phyloP scores from a whole-genome alignment of 2,888 invertebrate species.

The Anarsia innoxiella region DNA sequence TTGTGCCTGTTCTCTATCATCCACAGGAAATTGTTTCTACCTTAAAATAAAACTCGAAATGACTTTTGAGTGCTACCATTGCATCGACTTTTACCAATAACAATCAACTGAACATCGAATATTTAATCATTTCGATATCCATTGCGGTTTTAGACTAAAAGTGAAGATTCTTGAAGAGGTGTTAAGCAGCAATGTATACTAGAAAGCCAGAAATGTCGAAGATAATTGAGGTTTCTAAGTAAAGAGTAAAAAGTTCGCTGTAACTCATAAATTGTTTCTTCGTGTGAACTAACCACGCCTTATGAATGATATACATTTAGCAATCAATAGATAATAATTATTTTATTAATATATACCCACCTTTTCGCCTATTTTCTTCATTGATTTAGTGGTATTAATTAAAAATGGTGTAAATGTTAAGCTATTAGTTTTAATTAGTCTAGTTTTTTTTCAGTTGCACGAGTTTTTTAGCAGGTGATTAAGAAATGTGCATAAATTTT shows the following conservation, averaged over 20 bases:
- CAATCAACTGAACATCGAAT: too few relatives aligned
- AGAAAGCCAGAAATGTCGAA: too few relatives aligned
- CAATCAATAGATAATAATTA: conserved; percentile 58
- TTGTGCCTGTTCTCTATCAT: conserved; percentile 35
- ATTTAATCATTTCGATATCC: too few relatives aligned
- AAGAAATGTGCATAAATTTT: too few relatives aligned
- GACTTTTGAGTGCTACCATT: conserved; percentile 41
- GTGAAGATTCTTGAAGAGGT: too few relatives aligned
- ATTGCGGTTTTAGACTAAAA: too few relatives aligned
- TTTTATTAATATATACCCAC: conserved; percentile 64
- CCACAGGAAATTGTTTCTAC: conserved; percentile 49
- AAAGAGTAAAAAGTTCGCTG: conserved; percentile 23
- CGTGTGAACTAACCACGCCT: conserved; percentile 64
- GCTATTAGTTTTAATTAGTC: too few relatives aligned
- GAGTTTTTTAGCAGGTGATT: conserved; percentile 3
- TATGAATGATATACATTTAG: conserved; percentile 41
- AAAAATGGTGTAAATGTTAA: too few relatives aligned
- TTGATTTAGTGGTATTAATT: conserved; percentile 54
- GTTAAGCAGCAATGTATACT: too few relatives aligned
- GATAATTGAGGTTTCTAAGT: too few relatives aligned
- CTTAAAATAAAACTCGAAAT: conserved; percentile 40
- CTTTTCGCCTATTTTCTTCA: conserved; percentile 48
- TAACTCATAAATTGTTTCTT: conserved; percentile 48
- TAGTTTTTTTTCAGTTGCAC: conserved; percentile 20
- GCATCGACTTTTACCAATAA: too few relatives aligned